These are phyloP conservation scores for Cryptoprocta ferox DNA, from an alignment of 2,797 vertebrate genomes.

Conservation along the genomic window DNA sequence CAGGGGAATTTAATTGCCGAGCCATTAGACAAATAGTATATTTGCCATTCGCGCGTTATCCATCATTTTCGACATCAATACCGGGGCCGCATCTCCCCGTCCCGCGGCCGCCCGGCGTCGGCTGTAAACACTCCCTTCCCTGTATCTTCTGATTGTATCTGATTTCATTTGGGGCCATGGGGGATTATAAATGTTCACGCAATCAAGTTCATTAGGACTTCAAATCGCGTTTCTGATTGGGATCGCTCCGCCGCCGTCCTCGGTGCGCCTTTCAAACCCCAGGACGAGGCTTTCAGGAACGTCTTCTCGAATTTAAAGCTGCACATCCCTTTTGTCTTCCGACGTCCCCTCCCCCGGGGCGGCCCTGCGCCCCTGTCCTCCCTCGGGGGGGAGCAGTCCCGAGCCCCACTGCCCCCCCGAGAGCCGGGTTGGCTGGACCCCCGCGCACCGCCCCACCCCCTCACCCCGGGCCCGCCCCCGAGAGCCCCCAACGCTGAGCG, in stretches of 20 bases:
- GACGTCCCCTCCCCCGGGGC: not conserved
- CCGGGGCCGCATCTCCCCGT: conserved; percentile 87
- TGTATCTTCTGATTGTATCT: conserved; percentile 88
- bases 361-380: not conserved
- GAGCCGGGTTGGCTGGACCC: not conserved
- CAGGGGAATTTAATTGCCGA: conserved; percentile 99
- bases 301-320: conserved; percentile 3
- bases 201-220: conserved; percentile 88
- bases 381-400: not conserved
- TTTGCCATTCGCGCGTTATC: conserved; percentile 96
- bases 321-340: conserved; percentile 71
- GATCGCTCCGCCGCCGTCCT: conserved; percentile 79
- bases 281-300: conserved; percentile 41
- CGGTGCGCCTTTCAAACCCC: conserved; percentile 65
- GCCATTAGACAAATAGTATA: conserved; percentile 99
- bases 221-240: conserved; percentile 84
- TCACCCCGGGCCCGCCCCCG: too few relatives aligned
- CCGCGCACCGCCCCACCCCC: not conserved
- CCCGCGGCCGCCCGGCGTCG: conserved; percentile 83
- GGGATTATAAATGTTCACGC: conserved; percentile 88
- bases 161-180: conserved; percentile 89
- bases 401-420: rapidly evolving
- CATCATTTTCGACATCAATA: conserved; percentile 98
- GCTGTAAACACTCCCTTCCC: conserved; percentile 88
- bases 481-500: not conserved